Evolutionary conservation across 2,113 vertebrate species (phyloP), one percentile per base, ranked within the genome.

Genomic region (Hylia prasina): DNA sequence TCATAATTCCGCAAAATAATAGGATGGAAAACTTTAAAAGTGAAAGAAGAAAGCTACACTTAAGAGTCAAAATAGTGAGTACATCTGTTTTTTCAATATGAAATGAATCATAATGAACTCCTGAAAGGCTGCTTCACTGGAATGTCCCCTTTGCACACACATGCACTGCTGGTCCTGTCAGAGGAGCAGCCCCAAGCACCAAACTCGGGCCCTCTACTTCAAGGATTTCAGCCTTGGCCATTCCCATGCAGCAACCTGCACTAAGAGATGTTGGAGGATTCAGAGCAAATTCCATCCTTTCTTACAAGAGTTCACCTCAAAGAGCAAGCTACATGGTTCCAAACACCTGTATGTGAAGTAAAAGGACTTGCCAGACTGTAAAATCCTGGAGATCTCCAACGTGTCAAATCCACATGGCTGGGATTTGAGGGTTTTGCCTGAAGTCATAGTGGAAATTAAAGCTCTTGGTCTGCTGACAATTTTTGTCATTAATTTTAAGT

Each of bases 381-480:
- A 89, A 73, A 64, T 15, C 13, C 23, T 87, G 23, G 18, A 2
- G 6, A 39, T 17, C 40, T 51, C 45, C 10, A 58, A 0, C 2
- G 1, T 4, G 24, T 30, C 0, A 0, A 72, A 81, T 18, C 18
- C 18, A 31, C 3, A 2, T 17, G 15, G 19, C 19, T 82, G 65
- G 11, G 23, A 10, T 5, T 31, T 77, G 33, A 40, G 15, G 21
- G 24, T 81, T 92, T 94, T 76, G 18, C 61, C 60, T 61, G 44
- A 48, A 53, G 18, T 68, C 31, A 40, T 12, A 13, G 11, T 66
- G 33, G 51, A 69, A 94, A 83, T 88, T 54, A 48, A 89, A 60
- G 13, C 25, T 60, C 28, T 87, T 33, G 5, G 27, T 87, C 33
- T 57, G 40, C 39, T 35, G 42, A 17, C 61, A 50, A 48, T n/a